phyloP scores from a whole-genome alignment of 2,888 invertebrate species.

The Eristalis pertinax region DNA sequence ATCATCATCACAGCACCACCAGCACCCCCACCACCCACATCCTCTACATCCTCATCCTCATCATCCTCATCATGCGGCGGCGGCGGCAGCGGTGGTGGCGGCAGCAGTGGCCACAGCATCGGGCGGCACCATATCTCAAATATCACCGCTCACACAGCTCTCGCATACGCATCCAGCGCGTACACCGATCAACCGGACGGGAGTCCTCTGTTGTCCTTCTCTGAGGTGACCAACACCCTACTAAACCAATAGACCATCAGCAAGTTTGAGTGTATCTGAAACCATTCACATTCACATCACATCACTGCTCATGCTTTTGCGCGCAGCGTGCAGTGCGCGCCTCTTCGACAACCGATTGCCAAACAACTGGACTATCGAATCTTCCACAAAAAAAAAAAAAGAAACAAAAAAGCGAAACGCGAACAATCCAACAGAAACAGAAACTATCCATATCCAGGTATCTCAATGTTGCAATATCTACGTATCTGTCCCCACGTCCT shows the following conservation, averaged over 20 bases:
- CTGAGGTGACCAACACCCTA: slow-evolving; percentile 89
- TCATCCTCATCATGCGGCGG: slow-evolving; percentile 68
- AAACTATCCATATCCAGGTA: slow-evolving; percentile 37
- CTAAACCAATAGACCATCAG: slow-evolving; percentile 84
- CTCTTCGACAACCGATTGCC: slow-evolving; percentile 77
- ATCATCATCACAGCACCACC: slow-evolving; percentile 74
- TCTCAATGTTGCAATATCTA: slow-evolving; percentile 62
- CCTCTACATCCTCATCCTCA: slow-evolving; percentile 70
- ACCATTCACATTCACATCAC: too few relatives aligned
- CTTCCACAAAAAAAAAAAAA: slow-evolving; percentile 78
- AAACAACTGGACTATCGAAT: slow-evolving; percentile 80
- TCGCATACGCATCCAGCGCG: slow-evolving; percentile 82
- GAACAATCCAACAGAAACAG: slow-evolving; percentile 50
- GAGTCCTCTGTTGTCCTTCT: slow-evolving; percentile 89
- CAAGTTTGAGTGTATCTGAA: neutral
- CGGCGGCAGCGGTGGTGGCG: slow-evolving; percentile 68
- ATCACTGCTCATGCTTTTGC: neutral
- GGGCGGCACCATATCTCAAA: slow-evolving; percentile 80
- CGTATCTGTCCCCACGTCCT: slow-evolving; percentile 2
- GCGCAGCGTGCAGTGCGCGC: slow-evolving; percentile 10
- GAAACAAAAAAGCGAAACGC: slow-evolving; percentile 20
- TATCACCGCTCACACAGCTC: slow-evolving; percentile 81
- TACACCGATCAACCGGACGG: slow-evolving; percentile 83
- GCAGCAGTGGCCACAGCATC: slow-evolving; percentile 69
- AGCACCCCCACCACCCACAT: slow-evolving; percentile 71